Evolutionary conservation across 1,140 invertebrate species (phyloP), one percentile per base, ranked within the genome.

Genomic region (Centruroides sculpturatus): DNA sequence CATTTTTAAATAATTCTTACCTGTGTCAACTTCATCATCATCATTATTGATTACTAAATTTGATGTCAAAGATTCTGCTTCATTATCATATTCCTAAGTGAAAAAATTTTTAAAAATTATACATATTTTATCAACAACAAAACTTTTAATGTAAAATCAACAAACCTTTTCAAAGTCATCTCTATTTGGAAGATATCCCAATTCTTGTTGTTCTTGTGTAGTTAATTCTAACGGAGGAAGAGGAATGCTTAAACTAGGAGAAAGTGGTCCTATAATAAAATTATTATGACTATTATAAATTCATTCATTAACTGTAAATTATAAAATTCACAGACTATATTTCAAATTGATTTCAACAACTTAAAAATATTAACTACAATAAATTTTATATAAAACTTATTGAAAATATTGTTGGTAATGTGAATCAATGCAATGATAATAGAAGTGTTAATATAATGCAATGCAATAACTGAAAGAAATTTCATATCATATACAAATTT

Each of bases 131-230:
- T 2, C 8, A 6, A 6, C 8, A 41, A 6, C 41, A 41, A n/a
- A 55, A 56, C 34, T n/a, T 55, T 4, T 55, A 23, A 55, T 57
- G 34, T 34, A 34, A 75, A 67, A 69, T 68, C 68, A 49, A 61
- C 60, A 60, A 49, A 86, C 87, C 72, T 87, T 83, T 80, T 96
- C 92, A 80, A 93, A 96, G 73, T 95, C 92, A 80, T 96, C 92
- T 71, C 92, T 80, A 71, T 90, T 85, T 13, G 90, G 86, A 86
- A 94, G 93, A 68, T 94, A 97, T 11, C 90, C 89, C 13, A 94
- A 75, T 50, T 80, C 75, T 71, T 89, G 82, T 56, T 84, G 79
- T 77, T 96, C 90, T 70, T 92, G 86, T 8, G 78, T 66, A 47
- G 83, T 83, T 50, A 92, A 81, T 67, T 93, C 88, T 46, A 91